Base-by-base conservation (phyloP, 2,113 vertebrate genomes). In the Oryzias melastigma region DNA sequence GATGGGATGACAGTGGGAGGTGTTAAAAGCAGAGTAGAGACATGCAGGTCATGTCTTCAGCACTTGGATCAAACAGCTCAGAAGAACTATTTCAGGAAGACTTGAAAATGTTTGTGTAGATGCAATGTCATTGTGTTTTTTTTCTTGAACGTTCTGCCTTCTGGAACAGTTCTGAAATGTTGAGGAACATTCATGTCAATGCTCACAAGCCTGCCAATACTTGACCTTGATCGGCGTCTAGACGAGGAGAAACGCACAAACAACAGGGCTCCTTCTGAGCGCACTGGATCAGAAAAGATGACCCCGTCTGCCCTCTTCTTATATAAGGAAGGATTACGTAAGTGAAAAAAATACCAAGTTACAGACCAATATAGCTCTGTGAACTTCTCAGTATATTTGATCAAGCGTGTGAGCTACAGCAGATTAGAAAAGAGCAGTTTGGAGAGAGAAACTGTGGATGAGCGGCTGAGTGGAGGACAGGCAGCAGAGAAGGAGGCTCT, bases 281-380 rank as follows among this genome's bases (percentile, higher is more conserved):
- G 35, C 59, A 41, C 47, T 22, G 58, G 25, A 69, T 77, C 71
- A 56, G 67, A 84, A 58, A 63, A 40, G 69, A 44, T 48, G 79
- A 86, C 83, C 80, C 71, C 5, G 66, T 63, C 77, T 84, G 81
- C 74, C 82, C 68, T 77, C 53, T 64, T 62, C 82, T 90, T 88
- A 87, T 77, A 85, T 88, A 90, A 88, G 78, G 65, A 63, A 60
- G 51, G 76, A 85, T 89, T 88, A 87, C 77, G 85, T 83, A 88
- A 87, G 84, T 62, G 58, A 54, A 70, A 61, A 27, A 17, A 62
- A 71, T 52, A 0, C 52, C 57, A 15, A 77, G 73, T 73, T 73
- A 35, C 50, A 57, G 81, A 78, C 72, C 2, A 64, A 88, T 87
- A 84, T 85, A 87, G 81, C 76, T 73, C 58, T 5, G 57, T 1